Percentiles rank a stretch among this genome's conserved stretches.
These are phyloP conservation scores for Centropus unirufus DNA, from an alignment of 2,113 vertebrate species.

Conservation along the genomic window DNA sequence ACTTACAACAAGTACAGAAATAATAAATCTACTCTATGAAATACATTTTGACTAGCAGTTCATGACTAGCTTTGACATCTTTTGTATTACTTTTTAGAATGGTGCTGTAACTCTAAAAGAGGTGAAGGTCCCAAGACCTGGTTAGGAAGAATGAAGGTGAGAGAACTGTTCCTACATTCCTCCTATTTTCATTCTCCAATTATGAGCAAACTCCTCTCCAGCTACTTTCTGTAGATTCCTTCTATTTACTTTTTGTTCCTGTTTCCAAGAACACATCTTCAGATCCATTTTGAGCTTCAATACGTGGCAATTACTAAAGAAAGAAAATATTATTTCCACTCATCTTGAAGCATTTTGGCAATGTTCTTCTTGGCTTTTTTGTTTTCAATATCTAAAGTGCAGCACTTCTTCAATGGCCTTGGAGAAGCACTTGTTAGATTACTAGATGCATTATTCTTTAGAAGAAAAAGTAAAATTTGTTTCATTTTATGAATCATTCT, in stretches of 20 bases:
- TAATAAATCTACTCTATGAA: neutral
- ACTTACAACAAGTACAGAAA: neutral
- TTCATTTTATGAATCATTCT: conserved; percentile 74
- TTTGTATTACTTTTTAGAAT: neutral
- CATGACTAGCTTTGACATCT: neutral
- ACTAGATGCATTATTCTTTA: conserved; percentile 59
- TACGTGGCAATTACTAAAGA: conserved; percentile 58
- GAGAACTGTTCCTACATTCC: neutral
- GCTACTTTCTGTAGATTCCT: conserved; percentile 48
- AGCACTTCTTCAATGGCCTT: conserved; percentile 58
- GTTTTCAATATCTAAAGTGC: conserved; percentile 61
- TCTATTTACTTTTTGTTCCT: conserved; percentile 67
- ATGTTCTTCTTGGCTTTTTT: conserved; percentile 54
- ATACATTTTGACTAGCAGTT: neutral
- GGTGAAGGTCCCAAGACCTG: neutral
- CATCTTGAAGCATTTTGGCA: conserved; percentile 60
- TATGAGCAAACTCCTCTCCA: conserved; percentile 38
- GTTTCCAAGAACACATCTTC: conserved; percentile 65
- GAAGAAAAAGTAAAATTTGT: conserved; percentile 52
- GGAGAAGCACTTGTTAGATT: conserved; percentile 68
- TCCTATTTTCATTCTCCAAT: neutral
- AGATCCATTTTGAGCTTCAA: conserved; percentile 60
- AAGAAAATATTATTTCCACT: conserved; percentile 66
- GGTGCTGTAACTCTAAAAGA: neutral
- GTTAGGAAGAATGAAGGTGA: neutral